Base-by-base conservation (phyloP, 2,797 vertebrate genomes). In the Sebastolobus alascanus region DNA sequence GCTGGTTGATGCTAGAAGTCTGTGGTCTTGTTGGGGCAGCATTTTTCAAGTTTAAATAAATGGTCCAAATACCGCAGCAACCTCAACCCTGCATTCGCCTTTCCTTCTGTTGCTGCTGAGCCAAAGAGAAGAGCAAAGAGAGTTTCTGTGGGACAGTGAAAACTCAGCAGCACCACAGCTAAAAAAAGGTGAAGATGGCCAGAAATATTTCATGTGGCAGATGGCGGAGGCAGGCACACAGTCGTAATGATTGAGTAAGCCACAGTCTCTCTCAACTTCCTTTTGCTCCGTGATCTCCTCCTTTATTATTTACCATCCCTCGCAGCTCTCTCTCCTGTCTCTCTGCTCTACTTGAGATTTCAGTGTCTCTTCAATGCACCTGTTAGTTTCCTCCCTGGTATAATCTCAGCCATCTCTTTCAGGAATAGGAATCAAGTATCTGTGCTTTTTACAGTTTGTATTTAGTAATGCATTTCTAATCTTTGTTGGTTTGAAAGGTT, bases 191-290 rank as follows among this genome's bases (percentile, higher is more conserved):
- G 68, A 69, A 65, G 58, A 69, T 81, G 54, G 20, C 69, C 60
- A 52, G 74, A 83, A 82, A 78, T 76, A 68, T 84, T 91, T 83
- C 33, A 73, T 84, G 84, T 75, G 86, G 78, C 89, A 92, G 85
- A 89, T 87, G 88, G 91, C 76, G 74, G 78, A 77, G 66, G 63
- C 82, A 79, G 79, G 50, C 72, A 25, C 67, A 65, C 60, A 73
- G 78, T 87, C 76, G 66, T 82, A 82, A 85, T 85, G 81, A 87
- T 33, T 76, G 76, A 79, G 72, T 71, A 50, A 75, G 80, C 60
- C 69, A 76, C 66, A 38, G 60, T 56, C 58, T 50, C 69, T 68
- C 69, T 76, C 64, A 55, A 85, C 79, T 70, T 87, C 35, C 72
- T 79, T 73, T 68, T 37, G 7, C 75, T 74, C 50, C 60, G 33